Base-by-base conservation (phyloP, 30 jellyfish, hydroid and myxozoan genomes). In the Morbakka virulenta region DNA sequence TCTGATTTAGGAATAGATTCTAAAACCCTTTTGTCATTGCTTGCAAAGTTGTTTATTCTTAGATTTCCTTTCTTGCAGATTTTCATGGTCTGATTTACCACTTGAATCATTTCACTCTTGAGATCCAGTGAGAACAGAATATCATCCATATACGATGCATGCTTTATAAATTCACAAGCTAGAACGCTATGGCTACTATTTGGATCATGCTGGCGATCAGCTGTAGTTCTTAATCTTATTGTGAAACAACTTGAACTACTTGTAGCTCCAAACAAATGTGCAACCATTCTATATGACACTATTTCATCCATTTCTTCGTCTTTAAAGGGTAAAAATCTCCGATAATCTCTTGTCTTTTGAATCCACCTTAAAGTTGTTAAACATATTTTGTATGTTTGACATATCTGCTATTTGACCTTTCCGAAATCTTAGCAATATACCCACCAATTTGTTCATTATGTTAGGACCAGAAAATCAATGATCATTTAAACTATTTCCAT, bases 371-470 rank as follows among this genome's bases (percentile, higher is more conserved):
- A 82, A 87, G 50, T 82, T 21, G 69, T 83, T 41, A 34, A 83
- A 83, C 88, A 83, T 83, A 21, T 64, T 69, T 48, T 72, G 79
- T 23, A 83, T 83, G 83, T 83, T 88, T 21, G 71, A 79, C 72
- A 65, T 83, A 61, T 64, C 67, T 63, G 83, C 88, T 28, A 83
- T 63, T 48, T 68, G 66, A 47, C 74, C 88, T 72, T 65, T 72
- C 61, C 88, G 64, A 72, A 83, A 72, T 22, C 95, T 74, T 35
- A 74, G 28, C 50, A 71, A 78, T 24, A 83, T 83, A 17, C 89
- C 95, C 13, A 83, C 50, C 65, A 83, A 63, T 64, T 70, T 11
- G 73, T 83, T 83, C 65, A 32, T 83, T 36, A 73, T 82, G 72
- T 83, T 88, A 47, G 95, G 89, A 33, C 88, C 95, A 32, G 57